Conservation (phyloP, 2,888 invertebrate genomes). For the Caenorhabditis sp. region DNA sequence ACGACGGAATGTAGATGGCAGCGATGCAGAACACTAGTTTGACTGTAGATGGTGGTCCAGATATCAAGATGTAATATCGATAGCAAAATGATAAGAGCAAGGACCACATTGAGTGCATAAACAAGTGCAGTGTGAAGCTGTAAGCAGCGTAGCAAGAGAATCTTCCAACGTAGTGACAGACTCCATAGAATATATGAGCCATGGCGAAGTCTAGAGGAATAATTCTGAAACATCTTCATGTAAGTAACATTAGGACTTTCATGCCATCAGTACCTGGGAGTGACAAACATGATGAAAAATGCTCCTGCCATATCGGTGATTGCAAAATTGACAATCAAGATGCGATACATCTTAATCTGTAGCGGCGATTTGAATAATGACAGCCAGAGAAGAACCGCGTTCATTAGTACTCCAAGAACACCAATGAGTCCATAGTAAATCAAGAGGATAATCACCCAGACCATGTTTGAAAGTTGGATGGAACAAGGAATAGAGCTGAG, state of each 20-base stretch:
- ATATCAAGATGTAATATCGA: constrained; percentile 39
- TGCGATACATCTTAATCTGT: constrained; percentile 47
- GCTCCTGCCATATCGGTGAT: constrained; percentile 38
- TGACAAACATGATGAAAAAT: constrained; percentile 33
- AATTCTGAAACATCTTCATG: constrained; percentile 38
- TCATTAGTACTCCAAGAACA: constrained; percentile 26
- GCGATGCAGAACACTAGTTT: constrained; percentile 13
- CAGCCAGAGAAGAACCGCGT: constrained; percentile 28
- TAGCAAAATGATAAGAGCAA: constrained; percentile 39
- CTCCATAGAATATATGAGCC: constrained; percentile 51
- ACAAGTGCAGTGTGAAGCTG: constrained; percentile 43
- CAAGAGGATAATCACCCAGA: constrained; percentile 6
- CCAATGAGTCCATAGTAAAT: constrained; percentile 30
- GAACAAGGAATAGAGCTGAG: background rate
- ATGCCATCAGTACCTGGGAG: constrained; percentile 17
- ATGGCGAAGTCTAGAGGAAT: constrained; percentile 39
- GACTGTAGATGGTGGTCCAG: constrained; percentile 1
- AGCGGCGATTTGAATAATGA: constrained; percentile 42
- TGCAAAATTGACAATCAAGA: constrained; percentile 51
- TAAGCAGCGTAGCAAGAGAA: constrained; percentile 28
- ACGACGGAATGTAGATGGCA: constrained; percentile 38
- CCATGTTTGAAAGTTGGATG: constrained; percentile 11
- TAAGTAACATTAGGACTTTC: background rate
- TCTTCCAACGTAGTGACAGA: constrained; percentile 17
- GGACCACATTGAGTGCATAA: constrained; percentile 47